A percentile compares a stretch with the other conserved stretches of the same genome.
These are phyloP conservation scores for Himalopsyche kuldschensis DNA, from an alignment of 2,888 invertebrate species.

Conservation along the genomic window DNA sequence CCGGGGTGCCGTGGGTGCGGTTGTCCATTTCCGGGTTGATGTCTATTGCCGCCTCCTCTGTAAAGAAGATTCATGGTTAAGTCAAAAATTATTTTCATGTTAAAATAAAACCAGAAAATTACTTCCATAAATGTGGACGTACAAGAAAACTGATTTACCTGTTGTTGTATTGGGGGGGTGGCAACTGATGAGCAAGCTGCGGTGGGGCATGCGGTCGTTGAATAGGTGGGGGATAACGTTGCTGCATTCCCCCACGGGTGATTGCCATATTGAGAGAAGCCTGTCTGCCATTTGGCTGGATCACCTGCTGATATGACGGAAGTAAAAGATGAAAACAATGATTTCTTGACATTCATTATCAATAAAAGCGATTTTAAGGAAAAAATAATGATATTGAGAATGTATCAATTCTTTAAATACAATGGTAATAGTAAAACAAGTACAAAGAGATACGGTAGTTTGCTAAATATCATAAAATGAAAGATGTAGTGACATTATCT, in stretches of 20 bases:
- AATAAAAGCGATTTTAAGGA: too few relatives aligned
- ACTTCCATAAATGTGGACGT: not conserved
- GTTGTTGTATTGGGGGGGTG: constrained; percentile 43
- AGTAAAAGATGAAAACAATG: too few relatives aligned
- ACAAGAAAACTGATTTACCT: constrained; percentile 5
- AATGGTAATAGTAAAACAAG: too few relatives aligned
- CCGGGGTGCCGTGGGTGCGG: constrained; percentile 26
- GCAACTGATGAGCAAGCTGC: constrained; percentile 42
- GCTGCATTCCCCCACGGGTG: constrained; percentile 43
- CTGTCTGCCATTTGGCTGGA: constrained; percentile 48
- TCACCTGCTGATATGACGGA: constrained; percentile 44
- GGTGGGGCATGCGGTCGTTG: constrained; percentile 58
- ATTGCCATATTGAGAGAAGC: constrained; percentile 47
- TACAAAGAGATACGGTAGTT: too few relatives aligned
- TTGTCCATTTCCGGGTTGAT: constrained; percentile 26
- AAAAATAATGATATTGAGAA: too few relatives aligned
- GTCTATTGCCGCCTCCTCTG: constrained; percentile 27
- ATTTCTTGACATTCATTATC: too few relatives aligned
- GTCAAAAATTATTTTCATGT: not conserved
- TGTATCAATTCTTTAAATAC: too few relatives aligned
- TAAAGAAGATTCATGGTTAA: not conserved
- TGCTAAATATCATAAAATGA: too few relatives aligned
- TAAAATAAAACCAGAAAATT: not conserved
- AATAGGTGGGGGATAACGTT: constrained; percentile 61
- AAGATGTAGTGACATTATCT: too few relatives aligned